Base-by-base conservation (phyloP, 2,113 vertebrate genomes). In the Sarotherodon lohbergeri region DNA sequence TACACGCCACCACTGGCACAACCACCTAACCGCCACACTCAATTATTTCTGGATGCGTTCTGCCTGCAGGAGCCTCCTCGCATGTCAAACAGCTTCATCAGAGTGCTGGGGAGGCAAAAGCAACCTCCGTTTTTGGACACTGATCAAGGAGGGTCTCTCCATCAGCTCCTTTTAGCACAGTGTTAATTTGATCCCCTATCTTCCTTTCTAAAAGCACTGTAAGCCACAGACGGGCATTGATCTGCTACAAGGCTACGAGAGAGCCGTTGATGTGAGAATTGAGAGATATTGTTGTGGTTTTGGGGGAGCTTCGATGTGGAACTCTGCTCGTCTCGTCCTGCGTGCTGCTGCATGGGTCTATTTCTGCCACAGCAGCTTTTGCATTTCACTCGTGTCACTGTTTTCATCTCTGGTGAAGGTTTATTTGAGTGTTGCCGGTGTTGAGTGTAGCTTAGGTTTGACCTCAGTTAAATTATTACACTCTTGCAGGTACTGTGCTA, bases 41-140 rank as follows among this genome's bases (percentile, higher is more conserved):
- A 86, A 87, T 94, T 93, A 94, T 90, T 91, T 88, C 89, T 86
- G 81, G 86, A 81, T 36, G 93, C 68, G 24, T 78, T 84, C 73
- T 86, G 88, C 86, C 83, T 81, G 90, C 88, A 86, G 91, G 87
- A 89, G 83, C 85, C 87, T 94, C 90, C 81, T 88, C 81, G 73
- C 90, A 92, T 89, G 88, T 90, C 93, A 91, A 92, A 88, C 90
- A 90, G 88, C 50, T 87, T 87, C 90, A 85, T 86, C 91, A 82
- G 84, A 86, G 78, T 10, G 4, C 78, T 6, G 13, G 19, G 81
- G 84, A 90, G 83, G 76, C 56, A 71, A 84, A 83, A 39, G 71
- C 90, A 86, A 80, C 86, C 90, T 82, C 86, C 39, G 39, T 88
- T 82, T 86, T 86, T 93, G 93, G 94, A 92, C 90, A 29, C 79